A percentile compares a stretch with the other conserved stretches of the same genome.
Evolutionary conservation across 2,797 vertebrate species (phyloP).

Genomic region (Pipistrellus nathusii): DNA sequence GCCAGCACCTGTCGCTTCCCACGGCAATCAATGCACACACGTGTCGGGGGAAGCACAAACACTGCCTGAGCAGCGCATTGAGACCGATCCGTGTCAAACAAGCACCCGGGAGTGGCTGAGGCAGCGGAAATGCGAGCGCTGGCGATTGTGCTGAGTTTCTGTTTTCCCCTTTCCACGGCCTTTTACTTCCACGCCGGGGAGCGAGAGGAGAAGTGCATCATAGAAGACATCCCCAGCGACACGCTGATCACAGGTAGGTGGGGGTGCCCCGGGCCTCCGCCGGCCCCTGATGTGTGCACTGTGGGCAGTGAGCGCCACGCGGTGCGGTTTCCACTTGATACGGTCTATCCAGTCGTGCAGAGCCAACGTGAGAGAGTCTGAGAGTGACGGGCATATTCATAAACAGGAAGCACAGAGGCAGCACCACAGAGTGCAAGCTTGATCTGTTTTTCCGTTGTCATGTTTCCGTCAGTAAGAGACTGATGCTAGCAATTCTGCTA

Average conservation of each 20-base stretch:
- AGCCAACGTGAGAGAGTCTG: background rate
- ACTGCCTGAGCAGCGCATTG: background rate
- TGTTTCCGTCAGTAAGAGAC: background rate
- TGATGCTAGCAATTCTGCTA: background rate
- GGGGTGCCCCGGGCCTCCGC: rapidly evolving
- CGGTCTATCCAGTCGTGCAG: background rate
- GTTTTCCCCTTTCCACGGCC: constrained; percentile 87
- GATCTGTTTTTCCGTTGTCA: background rate
- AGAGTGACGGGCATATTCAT: background rate
- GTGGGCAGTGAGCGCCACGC: background rate
- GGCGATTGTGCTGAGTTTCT: constrained; percentile 86
- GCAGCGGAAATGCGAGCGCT: constrained; percentile 84
- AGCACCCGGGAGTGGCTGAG: background rate
- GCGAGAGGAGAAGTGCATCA: constrained; percentile 94
- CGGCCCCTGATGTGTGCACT: rapidly evolving
- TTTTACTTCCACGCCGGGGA: constrained; percentile 94
- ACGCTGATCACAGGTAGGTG: constrained; percentile 92
- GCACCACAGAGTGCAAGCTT: background rate
- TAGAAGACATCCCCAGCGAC: constrained; percentile 94
- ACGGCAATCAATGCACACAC: constrained; percentile 68
- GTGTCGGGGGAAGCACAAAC: constrained; percentile 22
- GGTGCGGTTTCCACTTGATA: background rate
- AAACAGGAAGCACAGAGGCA: background rate
- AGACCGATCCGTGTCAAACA: background rate
- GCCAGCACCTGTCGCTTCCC: constrained; percentile 84